A percentile compares a stretch with the other conserved stretches of the same genome.
These are phyloP conservation scores for Tetramorium bicarinatum DNA, from an alignment of 2,888 invertebrate genomes.

Conservation along the genomic window DNA sequence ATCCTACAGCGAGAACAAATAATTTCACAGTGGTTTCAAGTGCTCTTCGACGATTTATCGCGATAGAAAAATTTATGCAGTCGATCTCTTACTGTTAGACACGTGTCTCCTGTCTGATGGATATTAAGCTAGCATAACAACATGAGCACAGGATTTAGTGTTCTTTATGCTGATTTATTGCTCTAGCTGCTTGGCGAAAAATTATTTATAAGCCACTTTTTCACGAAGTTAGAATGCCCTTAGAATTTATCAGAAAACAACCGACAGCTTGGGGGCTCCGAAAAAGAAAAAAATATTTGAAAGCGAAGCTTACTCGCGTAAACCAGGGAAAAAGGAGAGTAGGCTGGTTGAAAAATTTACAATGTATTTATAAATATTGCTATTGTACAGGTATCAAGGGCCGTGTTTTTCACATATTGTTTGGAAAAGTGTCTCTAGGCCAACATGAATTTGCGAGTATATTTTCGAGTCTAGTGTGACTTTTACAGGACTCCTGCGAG, in stretches of 20 bases:
- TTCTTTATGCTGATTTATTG: too few relatives aligned
- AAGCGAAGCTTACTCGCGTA: neutral
- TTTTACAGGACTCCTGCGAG: conserved; percentile 57
- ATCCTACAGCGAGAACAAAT: conserved; percentile 63
- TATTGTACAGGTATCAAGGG: conserved; percentile 66
- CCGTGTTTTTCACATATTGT: conserved; percentile 75
- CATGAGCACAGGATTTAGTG: too few relatives aligned
- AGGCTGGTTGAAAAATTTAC: conserved; percentile 58
- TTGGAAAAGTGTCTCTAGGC: conserved; percentile 60
- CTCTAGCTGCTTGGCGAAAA: too few relatives aligned
- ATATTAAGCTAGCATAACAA: too few relatives aligned
- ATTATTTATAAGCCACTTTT: too few relatives aligned
- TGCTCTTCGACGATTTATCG: conserved; percentile 61
- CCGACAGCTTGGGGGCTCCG: conserved; percentile 25
- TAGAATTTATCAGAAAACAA: conserved; percentile 70
- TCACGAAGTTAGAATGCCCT: too few relatives aligned
- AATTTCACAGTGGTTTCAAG: conserved; percentile 66
- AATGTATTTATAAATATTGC: conserved; percentile 71
- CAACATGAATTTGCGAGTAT: neutral
- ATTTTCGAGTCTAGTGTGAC: conserved; percentile 29
- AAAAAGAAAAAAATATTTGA: neutral
- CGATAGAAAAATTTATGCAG: conserved; percentile 69
- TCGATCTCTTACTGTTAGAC: conserved; percentile 70
- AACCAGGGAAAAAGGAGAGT: neutral
- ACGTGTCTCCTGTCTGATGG: conserved; percentile 68